Evolutionary conservation across 1,140 invertebrate species (phyloP), one percentile per base, ranked within the genome.

Genomic region (Diorhabda sublineata): DNA sequence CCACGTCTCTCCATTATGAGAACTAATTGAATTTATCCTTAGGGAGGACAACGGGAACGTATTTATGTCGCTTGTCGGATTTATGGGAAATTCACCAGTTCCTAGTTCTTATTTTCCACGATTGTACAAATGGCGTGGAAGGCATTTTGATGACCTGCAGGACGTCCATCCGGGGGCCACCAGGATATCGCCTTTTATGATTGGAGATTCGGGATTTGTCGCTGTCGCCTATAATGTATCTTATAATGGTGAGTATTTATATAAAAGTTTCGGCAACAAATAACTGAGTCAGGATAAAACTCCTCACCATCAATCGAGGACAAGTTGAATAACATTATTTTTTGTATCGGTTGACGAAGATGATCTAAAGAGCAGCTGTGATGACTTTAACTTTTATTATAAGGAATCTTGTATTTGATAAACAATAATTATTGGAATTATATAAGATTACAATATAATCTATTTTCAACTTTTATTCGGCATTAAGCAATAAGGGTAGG

Each of bases 81-180:
- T 58, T 62, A 67, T 61, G 63, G 57, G 47, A n/a, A 52, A n/a
- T n/a, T 52, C 47, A 52, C 6, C 47, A 6, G 47, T 52, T 52
- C n/a, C 47, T 52, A 52, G 6, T 52, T 52, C 47, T 52, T 52
- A 6, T 52, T 8, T 52, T 52, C n/a, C 47, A 8, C 71, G 67
- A 5, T 72, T 85, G 9, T 87, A 84, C 67, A 75, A 74, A 26
- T 86, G 84, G 85, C 69, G 81, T 44, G 82, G 81, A 42, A 81
- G 78, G 58, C 81, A 86, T 73, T 87, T 87, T 73, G 85, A 87
- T 76, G 64, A 77, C 2, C 75, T 83, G 5, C 79, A 84, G 56
- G 64, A 71, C 5, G 70, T 87, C 57, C 65, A 73, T 5, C 73
- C 72, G 56, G 80, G 79, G 70, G 76, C 81, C 4, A 79, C 76